phyloP scores from a whole-genome alignment of 35 echinoderm and acorn worm genomes.

The Ophiothrix spiculata region DNA sequence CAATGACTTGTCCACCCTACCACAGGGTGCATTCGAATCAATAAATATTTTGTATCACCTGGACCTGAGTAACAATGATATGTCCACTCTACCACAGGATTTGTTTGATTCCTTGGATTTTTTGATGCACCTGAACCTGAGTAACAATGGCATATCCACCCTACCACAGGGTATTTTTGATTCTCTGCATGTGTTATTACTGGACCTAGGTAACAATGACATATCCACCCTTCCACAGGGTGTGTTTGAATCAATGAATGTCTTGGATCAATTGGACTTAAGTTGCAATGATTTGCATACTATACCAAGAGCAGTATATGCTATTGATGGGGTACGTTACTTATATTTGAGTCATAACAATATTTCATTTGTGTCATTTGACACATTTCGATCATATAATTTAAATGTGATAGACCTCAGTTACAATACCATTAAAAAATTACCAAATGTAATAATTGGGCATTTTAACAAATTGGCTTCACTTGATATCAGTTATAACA shows the following conservation, averaged over 20 bases:
- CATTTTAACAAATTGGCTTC: background rate
- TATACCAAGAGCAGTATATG: background rate
- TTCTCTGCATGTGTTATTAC: background rate
- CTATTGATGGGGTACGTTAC: background rate
- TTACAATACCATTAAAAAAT: too few relatives aligned
- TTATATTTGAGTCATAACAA: background rate
- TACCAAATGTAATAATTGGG: too few relatives aligned
- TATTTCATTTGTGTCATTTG: background rate
- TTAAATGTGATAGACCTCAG: background rate
- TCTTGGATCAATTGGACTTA: background rate
- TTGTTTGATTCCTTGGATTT: background rate
- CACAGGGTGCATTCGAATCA: background rate
- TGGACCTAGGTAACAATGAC: background rate
- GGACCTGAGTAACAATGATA: background rate
- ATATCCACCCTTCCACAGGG: background rate
- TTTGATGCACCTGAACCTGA: background rate
- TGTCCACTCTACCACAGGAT: background rate
- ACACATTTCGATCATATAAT: background rate
- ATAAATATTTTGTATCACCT: background rate
- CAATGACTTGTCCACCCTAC: background rate
- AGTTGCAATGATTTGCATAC: background rate
- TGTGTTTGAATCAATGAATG: background rate
- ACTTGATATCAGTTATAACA: conserved; percentile 9
- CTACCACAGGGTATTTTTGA: background rate
- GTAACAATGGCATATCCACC: background rate